phyloP scores from a whole-genome alignment of 2,888 invertebrate genomes.

The Timema cristinae region DNA sequence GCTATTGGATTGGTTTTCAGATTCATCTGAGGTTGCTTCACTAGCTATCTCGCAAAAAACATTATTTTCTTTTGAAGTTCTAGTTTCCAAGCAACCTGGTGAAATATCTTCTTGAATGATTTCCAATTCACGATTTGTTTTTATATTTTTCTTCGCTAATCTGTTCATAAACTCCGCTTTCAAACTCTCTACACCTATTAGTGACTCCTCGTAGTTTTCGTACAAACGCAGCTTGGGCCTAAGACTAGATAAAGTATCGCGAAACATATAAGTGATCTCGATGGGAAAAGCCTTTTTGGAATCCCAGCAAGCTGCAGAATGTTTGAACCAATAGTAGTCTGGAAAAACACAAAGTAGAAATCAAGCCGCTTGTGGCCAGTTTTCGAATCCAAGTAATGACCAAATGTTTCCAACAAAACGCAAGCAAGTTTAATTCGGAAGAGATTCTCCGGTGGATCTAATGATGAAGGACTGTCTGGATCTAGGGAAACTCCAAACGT shows the following conservation, averaged over 20 bases:
- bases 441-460: constrained; percentile 86
- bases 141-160: too few relatives aligned
- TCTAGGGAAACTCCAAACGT: constrained; percentile 84
- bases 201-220: too few relatives aligned
- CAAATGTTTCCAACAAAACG: constrained; percentile 88
- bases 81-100: too few relatives aligned
- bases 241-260: constrained; percentile 75
- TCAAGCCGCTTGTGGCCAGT: constrained; percentile 85
- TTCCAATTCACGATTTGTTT: too few relatives aligned
- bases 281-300: constrained; percentile 75
- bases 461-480: constrained; percentile 57
- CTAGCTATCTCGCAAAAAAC: too few relatives aligned
- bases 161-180: too few relatives aligned
- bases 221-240: constrained; percentile 60
- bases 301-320: constrained; percentile 68
- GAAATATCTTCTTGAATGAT: too few relatives aligned
- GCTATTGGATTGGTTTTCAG: too few relatives aligned
- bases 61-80: too few relatives aligned
- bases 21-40: too few relatives aligned
- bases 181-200: too few relatives aligned
- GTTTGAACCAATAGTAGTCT: constrained; percentile 71
- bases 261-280: constrained; percentile 80
- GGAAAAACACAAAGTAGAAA: constrained; percentile 83
- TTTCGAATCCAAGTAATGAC: constrained; percentile 88
- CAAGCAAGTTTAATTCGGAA: constrained; percentile 86